Evolutionary conservation across 2,888 invertebrate species (phyloP).

Genomic region (Agapetus fuscipes): DNA sequence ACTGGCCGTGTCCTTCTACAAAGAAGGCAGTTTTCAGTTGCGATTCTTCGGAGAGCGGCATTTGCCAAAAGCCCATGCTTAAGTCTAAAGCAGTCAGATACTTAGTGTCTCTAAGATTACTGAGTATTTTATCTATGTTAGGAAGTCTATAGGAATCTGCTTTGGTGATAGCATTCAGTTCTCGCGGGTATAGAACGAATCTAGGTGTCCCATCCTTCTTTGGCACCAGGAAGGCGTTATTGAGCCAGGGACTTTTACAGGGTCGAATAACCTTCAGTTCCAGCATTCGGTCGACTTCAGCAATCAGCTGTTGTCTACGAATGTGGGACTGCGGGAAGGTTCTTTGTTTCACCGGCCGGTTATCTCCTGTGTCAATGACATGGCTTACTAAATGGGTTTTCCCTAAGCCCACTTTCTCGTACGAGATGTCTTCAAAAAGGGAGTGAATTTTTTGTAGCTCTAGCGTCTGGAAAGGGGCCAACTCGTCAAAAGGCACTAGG

Average conservation of each 20-base stretch:
- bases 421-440: too few relatives aligned
- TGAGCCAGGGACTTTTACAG: too few relatives aligned
- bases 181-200: constrained; percentile 23
- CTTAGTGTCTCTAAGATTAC: too few relatives aligned
- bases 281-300: constrained; percentile 21
- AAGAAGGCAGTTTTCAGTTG: too few relatives aligned
- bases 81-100: too few relatives aligned
- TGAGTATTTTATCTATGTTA: too few relatives aligned
- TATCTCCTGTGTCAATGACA: constrained; percentile 3
- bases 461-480: not conserved
- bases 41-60: not conserved
- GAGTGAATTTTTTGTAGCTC: not conserved
- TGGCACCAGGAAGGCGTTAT: constrained; percentile 16
- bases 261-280: constrained; percentile 22
- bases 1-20: too few relatives aligned
- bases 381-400: not conserved
- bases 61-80: too few relatives aligned
- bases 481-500: too few relatives aligned
- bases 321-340: too few relatives aligned
- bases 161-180: constrained; percentile 14
- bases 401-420: constrained; percentile 2
- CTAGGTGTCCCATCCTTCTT: constrained; percentile 21
- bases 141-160: constrained; percentile 7
- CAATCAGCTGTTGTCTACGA: constrained; percentile 20
- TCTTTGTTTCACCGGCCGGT: constrained; percentile 15